Evolutionary conservation across 2,888 invertebrate species (phyloP).

Genomic region (Polyploca ridens): DNA sequence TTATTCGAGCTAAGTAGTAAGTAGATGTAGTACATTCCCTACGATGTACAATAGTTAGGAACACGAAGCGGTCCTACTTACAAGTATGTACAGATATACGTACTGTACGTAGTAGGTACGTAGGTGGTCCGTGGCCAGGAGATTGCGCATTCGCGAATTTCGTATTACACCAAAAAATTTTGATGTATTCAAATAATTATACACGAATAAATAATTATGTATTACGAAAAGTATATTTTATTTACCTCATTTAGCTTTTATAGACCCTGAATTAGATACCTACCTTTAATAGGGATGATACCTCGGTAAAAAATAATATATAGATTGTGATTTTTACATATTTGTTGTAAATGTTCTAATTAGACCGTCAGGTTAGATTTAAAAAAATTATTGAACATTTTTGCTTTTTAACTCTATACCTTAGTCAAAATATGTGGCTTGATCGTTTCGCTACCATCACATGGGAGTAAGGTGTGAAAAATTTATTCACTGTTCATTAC

Average conservation of each 20-base stretch:
- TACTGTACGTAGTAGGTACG: slow-evolving; percentile 11
- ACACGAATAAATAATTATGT: slow-evolving; percentile 76
- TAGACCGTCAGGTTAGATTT: no score
- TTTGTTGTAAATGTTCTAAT: no score
- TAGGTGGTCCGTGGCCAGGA: slow-evolving; percentile 49
- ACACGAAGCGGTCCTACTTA: slow-evolving; percentile 63
- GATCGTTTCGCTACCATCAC: no score
- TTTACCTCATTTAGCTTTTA: slow-evolving; percentile 26
- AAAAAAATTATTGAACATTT: no score
- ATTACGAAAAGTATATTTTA: slow-evolving; percentile 52
- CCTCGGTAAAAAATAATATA: no score
- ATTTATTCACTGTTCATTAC: no score
- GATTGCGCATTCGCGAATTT: slow-evolving; percentile 65
- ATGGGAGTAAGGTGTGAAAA: no score
- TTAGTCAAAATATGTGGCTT: no score
- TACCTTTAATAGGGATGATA: no score
- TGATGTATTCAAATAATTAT: slow-evolving; percentile 79
- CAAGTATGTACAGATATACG: slow-evolving; percentile 37
- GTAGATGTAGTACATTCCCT: slow-evolving; percentile 79
- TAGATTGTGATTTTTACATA: no score
- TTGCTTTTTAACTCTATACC: no score
- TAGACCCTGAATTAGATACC: no score
- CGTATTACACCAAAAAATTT: slow-evolving; percentile 79
- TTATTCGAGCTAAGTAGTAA: slow-evolving; percentile 61
- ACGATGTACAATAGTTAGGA: slow-evolving; percentile 73